phyloP scores from a whole-genome alignment of 1,140 invertebrate species.

The Pteromalus puparum region DNA sequence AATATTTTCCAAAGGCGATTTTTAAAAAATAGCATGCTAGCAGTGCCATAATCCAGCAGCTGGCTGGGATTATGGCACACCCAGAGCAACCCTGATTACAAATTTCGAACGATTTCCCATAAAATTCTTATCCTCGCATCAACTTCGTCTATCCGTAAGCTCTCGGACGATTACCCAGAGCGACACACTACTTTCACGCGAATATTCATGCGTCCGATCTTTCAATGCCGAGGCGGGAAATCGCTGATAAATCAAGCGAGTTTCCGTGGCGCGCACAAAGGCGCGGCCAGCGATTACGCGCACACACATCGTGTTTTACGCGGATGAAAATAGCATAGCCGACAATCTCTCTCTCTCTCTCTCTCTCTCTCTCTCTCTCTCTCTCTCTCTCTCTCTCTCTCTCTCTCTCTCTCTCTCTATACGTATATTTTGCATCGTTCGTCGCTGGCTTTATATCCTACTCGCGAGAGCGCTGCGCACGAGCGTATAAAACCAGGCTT shows the following conservation, averaged over 20 bases:
- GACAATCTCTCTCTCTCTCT: slow-evolving; percentile 3
- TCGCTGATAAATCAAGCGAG: background rate
- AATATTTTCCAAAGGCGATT: too few relatives aligned
- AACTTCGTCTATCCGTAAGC: too few relatives aligned
- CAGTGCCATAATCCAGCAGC: too few relatives aligned
- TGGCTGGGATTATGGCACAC: too few relatives aligned
- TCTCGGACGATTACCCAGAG: too few relatives aligned
- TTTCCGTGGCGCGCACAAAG: background rate
- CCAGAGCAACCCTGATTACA: too few relatives aligned
- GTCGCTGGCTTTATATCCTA: background rate
- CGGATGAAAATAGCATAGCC: background rate
- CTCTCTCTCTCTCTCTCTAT: background rate
- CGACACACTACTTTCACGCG: background rate
- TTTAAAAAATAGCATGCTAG: too few relatives aligned
- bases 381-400: background rate
- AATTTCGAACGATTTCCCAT: too few relatives aligned
- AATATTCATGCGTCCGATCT: background rate
- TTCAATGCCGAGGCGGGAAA: background rate
- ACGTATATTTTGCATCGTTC: background rate
- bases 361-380: background rate
- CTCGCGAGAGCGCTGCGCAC: background rate
- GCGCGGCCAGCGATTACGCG: background rate
- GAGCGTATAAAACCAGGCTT: background rate
- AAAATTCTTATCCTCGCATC: too few relatives aligned
- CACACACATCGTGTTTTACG: background rate